Conservation (phyloP, 2,888 invertebrate genomes). For the Dasypogon diadema region DNA sequence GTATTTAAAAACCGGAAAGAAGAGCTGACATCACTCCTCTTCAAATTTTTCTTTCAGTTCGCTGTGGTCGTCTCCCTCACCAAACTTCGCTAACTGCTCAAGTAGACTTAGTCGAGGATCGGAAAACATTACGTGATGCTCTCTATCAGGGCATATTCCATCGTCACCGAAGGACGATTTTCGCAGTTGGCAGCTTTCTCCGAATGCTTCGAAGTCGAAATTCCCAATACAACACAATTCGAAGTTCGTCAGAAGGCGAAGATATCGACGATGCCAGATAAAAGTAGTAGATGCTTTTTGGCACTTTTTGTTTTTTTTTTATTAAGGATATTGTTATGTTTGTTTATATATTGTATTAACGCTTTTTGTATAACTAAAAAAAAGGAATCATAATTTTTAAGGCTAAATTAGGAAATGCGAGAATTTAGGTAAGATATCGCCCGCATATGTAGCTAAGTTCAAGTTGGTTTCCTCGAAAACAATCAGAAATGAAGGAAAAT, state of each 20-base stretch:
- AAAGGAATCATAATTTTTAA: conserved; percentile 23
- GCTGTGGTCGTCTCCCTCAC: conserved; percentile 71
- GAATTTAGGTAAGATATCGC: not conserved
- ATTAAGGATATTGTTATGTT: conserved; percentile 32
- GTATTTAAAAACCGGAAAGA: too few species aligned
- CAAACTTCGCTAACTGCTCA: conserved; percentile 74
- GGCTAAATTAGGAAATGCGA: conserved; percentile 17
- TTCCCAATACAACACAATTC: conserved; percentile 81
- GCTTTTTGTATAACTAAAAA: conserved; percentile 37
- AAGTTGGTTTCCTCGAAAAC: too few species aligned
- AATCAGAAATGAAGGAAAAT: not conserved
- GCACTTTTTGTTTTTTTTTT: not conserved
- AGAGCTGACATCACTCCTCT: not conserved
- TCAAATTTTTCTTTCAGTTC: conserved; percentile 48
- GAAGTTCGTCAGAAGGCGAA: conserved; percentile 69
- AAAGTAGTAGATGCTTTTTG: conserved; percentile 58
- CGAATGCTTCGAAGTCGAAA: conserved; percentile 81
- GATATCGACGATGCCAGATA: conserved; percentile 69
- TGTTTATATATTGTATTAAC: conserved; percentile 31
- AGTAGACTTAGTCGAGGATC: conserved; percentile 74
- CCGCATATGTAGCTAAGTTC: not conserved
- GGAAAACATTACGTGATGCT: conserved; percentile 79
- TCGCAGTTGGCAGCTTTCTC: conserved; percentile 80
- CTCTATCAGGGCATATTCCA: conserved; percentile 83
- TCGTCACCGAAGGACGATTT: conserved; percentile 80